Evolutionary conservation across 1,140 invertebrate species (phyloP), one percentile per base, ranked within the genome.

Genomic region (Goniozus legneri): DNA sequence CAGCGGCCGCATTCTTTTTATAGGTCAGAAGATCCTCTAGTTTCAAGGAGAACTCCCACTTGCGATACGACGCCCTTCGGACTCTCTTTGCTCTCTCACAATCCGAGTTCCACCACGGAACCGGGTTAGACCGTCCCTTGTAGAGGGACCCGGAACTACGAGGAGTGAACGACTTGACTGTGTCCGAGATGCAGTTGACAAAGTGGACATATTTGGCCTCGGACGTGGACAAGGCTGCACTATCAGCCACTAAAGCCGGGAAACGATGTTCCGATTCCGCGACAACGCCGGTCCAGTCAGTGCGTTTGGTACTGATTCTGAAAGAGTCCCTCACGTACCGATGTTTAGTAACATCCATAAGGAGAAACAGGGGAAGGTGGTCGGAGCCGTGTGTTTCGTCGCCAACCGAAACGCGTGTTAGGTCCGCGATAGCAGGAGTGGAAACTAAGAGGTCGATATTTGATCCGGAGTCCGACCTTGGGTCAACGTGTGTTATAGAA

Each of bases 31-130:
- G 6, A 14, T 38, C 36, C 10, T 8, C 4, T 8, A 38, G 13
- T 20, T 38, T n/a, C n/a, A 7, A n/a, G 2, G 31, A 20, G 16
- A n/a, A 35, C 12, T 4, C 6, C 43, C 43, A 44, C 15, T 35
- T 44, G 18, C 35, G 34, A 13, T 19, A 44, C 2, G 43, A 12
- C 8, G 43, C 43, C 14, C 12, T 34, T 16, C 43, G 14, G 3
- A 34, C 16, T 12, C 43, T 3, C 19, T 21, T 44, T 3, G 20
- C 8, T 15, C 14, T 34, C 12, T 35, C 19, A 14, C 43, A 44
- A 4, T 44, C 43, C 6, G 3, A 7, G 12, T 44, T 32, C 43
- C 43, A 44, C 43, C 43, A 44, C 2, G 43, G 12, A 8, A 44
- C 43, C 4, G 40, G 40, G 14, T 40, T 40, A 8, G 19, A 3